phyloP scores from a whole-genome alignment of 2,113 vertebrate species.

The Podocnemis expansa region DNA sequence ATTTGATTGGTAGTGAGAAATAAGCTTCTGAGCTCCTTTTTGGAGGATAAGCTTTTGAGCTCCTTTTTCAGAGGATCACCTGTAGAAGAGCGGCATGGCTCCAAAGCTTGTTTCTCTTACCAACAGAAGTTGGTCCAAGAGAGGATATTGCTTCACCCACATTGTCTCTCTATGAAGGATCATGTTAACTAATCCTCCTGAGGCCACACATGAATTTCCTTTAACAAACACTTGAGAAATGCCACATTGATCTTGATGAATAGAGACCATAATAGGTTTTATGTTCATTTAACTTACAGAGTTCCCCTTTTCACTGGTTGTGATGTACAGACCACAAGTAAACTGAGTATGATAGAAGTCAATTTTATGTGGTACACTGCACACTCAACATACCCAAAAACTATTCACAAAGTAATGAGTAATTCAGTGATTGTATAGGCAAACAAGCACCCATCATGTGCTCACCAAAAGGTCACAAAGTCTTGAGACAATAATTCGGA shows the following conservation, averaged over 20 bases:
- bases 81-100: not conserved
- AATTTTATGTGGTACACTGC: not conserved
- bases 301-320: slow-evolving; percentile 27
- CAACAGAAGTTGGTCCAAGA: not conserved
- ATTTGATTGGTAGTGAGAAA: not conserved
- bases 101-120: not conserved
- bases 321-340: slow-evolving; percentile 28
- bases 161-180: not conserved
- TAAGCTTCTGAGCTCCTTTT: not conserved
- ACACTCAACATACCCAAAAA: slow-evolving; percentile 6
- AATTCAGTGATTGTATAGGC: slow-evolving; percentile 3
- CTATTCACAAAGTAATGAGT: slow-evolving; percentile 21
- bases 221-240: slow-evolving; percentile 14
- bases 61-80: not conserved
- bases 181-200: not conserved
- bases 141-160: not conserved
- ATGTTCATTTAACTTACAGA: slow-evolving; percentile 13
- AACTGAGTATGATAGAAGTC: slow-evolving; percentile 9
- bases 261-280: slow-evolving; percentile 8
- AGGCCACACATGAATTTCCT: not conserved
- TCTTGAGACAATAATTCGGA: slow-evolving; percentile 23
- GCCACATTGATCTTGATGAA: slow-evolving; percentile 13
- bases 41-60: not conserved
- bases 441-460: not conserved
- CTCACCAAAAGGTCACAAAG: not conserved